These are phyloP conservation scores for Seriola rivoliana DNA, from an alignment of 2,113 vertebrate genomes.

Conservation along the genomic window DNA sequence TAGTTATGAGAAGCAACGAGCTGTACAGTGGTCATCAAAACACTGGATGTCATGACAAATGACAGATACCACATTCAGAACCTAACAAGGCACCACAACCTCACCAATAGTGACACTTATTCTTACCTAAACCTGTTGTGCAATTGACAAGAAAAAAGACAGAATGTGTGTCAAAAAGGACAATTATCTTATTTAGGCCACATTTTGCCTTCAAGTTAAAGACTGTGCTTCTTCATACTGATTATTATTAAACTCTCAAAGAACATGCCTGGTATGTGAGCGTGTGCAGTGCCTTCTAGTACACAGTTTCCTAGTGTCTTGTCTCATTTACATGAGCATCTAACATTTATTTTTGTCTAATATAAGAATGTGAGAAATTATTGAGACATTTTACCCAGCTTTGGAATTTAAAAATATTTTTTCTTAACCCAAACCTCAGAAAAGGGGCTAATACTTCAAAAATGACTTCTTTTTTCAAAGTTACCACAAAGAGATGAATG, in stretches of 20 bases:
- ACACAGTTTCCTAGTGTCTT: background rate
- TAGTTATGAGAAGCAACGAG: conserved; percentile 15
- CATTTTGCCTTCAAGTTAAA: background rate
- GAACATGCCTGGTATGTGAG: background rate
- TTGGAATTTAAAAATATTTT: background rate
- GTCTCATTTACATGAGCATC: background rate
- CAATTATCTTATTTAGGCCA: background rate
- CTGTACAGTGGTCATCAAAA: conserved; percentile 67
- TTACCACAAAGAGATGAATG: background rate
- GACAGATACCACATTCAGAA: conserved; percentile 49
- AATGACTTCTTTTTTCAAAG: background rate
- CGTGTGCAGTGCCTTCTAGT: background rate
- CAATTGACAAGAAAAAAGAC: conserved; percentile 59
- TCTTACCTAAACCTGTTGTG: conserved; percentile 84
- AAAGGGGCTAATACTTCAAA: background rate
- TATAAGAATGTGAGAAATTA: background rate
- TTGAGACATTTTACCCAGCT: background rate
- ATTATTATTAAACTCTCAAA: conserved; percentile 26
- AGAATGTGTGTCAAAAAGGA: conserved; percentile 43
- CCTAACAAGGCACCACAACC: conserved; percentile 39
- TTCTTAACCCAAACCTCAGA: background rate
- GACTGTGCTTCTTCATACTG: background rate
- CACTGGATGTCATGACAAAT: conserved; percentile 42
- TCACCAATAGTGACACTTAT: conserved; percentile 45
- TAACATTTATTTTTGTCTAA: background rate